Conservation (phyloP, 2,888 invertebrate genomes). For the Melieria omissa region DNA sequence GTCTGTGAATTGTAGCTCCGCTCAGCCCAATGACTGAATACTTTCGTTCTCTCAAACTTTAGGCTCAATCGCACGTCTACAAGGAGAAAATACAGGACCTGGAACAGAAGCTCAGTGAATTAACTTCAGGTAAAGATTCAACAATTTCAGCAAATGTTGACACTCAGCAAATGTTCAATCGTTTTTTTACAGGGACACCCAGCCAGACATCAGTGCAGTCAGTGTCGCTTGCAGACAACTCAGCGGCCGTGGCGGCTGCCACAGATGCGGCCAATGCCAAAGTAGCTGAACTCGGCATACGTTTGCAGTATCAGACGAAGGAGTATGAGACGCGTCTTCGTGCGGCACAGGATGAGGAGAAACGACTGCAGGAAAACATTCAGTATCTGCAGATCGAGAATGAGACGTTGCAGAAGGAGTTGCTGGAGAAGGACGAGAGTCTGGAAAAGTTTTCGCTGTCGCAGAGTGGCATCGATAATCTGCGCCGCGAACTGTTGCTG, state of each 20-base stretch:
- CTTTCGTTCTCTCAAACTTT: slow-evolving; percentile 17
- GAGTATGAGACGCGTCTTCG: slow-evolving; percentile 46
- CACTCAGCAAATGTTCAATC: neutral
- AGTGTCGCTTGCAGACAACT: slow-evolving; percentile 37
- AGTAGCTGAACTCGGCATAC: slow-evolving; percentile 45
- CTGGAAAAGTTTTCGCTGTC: slow-evolving; percentile 63
- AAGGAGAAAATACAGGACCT: slow-evolving; percentile 63
- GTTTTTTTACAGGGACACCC: slow-evolving; percentile 46
- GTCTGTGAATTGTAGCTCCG: neutral
- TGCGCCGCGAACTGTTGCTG: slow-evolving; percentile 52
- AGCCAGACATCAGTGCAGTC: slow-evolving; percentile 47
- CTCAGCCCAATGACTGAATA: neutral
- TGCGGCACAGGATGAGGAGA: slow-evolving; percentile 52
- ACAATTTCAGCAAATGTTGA: neutral
- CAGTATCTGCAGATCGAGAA: slow-evolving; percentile 56
- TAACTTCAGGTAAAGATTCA: slow-evolving; percentile 53
- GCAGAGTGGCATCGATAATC: slow-evolving; percentile 57
- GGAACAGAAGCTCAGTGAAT: slow-evolving; percentile 57
- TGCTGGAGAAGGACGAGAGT: slow-evolving; percentile 60
- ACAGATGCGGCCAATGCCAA: slow-evolving; percentile 41
- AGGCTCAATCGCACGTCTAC: slow-evolving; percentile 65
- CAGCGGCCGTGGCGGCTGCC: slow-evolving; percentile 39
- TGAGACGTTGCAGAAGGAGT: slow-evolving; percentile 55
- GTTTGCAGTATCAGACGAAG: slow-evolving; percentile 45
- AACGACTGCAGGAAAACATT: slow-evolving; percentile 54